Conservation (phyloP, 2,888 invertebrate species). For the Macrostomum cliftonense region DNA sequence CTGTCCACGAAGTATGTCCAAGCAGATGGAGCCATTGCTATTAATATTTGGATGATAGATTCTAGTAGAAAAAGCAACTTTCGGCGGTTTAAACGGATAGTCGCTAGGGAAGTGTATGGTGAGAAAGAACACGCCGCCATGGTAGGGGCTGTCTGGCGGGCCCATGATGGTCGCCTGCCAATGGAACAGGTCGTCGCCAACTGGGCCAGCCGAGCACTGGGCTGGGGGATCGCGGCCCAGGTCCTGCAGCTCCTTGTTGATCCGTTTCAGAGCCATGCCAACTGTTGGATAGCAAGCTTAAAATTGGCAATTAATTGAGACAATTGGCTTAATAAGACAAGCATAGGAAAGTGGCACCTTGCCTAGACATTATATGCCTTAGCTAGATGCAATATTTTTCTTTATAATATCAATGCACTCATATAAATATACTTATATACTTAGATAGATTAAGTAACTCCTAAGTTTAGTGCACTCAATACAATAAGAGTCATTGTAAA, state of each 20-base stretch:
- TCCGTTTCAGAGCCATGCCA: too few species aligned
- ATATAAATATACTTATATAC: too few species aligned
- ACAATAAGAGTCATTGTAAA: too few species aligned
- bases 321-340: too few species aligned
- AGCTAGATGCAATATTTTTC: too few species aligned
- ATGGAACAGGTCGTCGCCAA: conserved; percentile 99
- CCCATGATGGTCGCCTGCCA: conserved; percentile 99
- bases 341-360: too few species aligned
- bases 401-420: too few species aligned
- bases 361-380: too few species aligned
- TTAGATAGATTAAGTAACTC: too few species aligned
- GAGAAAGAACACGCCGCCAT: conserved; percentile 97
- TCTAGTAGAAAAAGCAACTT: conserved; percentile 40
- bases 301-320: too few species aligned
- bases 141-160: conserved; percentile 99
- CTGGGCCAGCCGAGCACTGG: conserved; percentile 99
- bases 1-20: conserved; percentile 14
- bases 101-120: conserved; percentile 99
- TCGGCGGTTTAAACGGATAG: conserved; percentile 99
- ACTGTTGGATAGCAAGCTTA: too few species aligned
- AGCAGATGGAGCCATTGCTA: conserved; percentile 14
- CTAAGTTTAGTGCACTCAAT: too few species aligned
- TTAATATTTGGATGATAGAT: conserved; percentile 17
- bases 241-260: conserved; percentile 99
- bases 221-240: conserved; percentile 99